Evolutionary conservation across 2,113 vertebrate genomes (phyloP).

Genomic region (Reinhardtius hippoglossoides): DNA sequence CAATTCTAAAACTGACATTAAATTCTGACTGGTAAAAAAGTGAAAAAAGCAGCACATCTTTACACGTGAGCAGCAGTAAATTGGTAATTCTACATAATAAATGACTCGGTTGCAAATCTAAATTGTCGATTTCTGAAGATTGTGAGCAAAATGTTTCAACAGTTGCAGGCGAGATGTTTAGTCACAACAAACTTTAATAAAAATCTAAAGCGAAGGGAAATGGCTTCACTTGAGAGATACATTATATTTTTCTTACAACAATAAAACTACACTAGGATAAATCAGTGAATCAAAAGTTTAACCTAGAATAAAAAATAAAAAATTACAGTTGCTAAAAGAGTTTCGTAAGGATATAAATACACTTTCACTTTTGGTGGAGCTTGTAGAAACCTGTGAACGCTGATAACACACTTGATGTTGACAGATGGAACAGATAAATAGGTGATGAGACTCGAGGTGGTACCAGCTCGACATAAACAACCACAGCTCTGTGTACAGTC

Average conservation of each 20-base stretch:
- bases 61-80: no score
- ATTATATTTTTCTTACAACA: not conserved
- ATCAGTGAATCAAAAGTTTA: not conserved
- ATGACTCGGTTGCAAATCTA: no score
- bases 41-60: no score
- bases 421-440: conserved; percentile 30
- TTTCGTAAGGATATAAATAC: not conserved
- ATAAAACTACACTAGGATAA: not conserved
- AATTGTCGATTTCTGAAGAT: no score
- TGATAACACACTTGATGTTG: conserved; percentile 47
- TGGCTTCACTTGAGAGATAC: not conserved
- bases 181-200: no score
- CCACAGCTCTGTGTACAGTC: conserved; percentile 7
- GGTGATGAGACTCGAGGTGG: conserved; percentile 52
- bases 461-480: conserved; percentile 74
- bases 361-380: conserved; percentile 38
- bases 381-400: conserved; percentile 45
- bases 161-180: no score
- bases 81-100: no score
- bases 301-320: not conserved
- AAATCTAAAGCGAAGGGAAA: no score
- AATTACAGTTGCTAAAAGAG: not conserved
- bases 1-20: no score
- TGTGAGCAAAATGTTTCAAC: no score
- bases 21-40: no score